Base-by-base conservation (phyloP, 2,113 vertebrate species). In the Epinephelus moara region DNA sequence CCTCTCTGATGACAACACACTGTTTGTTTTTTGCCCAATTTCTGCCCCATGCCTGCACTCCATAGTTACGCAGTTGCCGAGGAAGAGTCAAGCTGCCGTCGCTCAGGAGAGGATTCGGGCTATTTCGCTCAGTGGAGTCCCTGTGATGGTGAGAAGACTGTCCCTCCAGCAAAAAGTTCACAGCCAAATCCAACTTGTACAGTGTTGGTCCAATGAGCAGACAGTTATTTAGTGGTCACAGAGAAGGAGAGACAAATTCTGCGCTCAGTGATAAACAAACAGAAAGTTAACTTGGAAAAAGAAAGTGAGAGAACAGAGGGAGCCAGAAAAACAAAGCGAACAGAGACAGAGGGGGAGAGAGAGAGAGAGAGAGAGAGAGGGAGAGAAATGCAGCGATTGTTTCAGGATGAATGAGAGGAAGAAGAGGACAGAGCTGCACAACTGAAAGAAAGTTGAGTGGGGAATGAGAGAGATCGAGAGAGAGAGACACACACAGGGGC, bases 341-440 rank as follows among this genome's bases (percentile, higher is more conserved):
- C 73, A 52, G 62, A 84, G 59, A 80, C 82, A 73, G 78, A 23
- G 66, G 70, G 60, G 70, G 60, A 84, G 57, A 66, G 75, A 84
- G 83, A 68, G 25, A 30, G 47, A 81, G 27, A 27, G 27, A 27
- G 27, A 27, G 40, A 75, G 64, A 67, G 63, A 61, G 57, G 69
- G 75, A 84, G 83, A 30, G 47, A 81, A 63, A 40, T 77, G 67
- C 78, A 88, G 87, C 60, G 12, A 88, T 87, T 91, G 91, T 92
- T 90, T 90, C 80, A 85, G 88, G 73, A 73, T 85, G 87, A 93
- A 92, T 88, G 74, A 89, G 81, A 92, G 92, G 90, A 90, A 92
- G 85, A 88, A 82, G 70, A 86, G 89, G 81, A 90, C 85, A 92
- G 77, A 70, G 79, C 64, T 75, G 59, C 56, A 37, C 64, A 72